Conservation (phyloP, 2,113 vertebrate genomes). For the Chaetodon auriga region DNA sequence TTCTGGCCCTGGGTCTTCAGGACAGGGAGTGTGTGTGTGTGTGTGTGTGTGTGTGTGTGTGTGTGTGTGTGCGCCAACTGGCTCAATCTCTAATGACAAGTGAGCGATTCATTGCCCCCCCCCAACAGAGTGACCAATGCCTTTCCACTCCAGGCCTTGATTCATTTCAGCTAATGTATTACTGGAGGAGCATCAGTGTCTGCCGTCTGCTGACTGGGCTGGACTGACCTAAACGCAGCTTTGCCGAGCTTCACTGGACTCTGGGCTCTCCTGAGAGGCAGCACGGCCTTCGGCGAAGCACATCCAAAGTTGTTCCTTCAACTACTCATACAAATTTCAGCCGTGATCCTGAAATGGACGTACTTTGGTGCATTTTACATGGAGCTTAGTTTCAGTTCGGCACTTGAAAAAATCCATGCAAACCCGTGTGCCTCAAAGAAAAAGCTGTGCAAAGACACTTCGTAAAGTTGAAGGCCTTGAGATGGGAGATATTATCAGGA, state of each 20-base stretch:
- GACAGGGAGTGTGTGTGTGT: conserved; percentile 20
- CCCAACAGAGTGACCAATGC: conserved; percentile 62
- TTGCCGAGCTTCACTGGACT: conserved; percentile 40
- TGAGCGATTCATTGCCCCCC: conserved; percentile 71
- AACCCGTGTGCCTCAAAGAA: not conserved
- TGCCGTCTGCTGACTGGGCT: conserved; percentile 70
- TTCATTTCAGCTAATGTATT: conserved; percentile 78
- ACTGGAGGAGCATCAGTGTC: conserved; percentile 56
- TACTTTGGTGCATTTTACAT: not conserved
- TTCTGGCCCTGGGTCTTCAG: conserved; percentile 51
- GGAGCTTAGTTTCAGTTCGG: not conserved
- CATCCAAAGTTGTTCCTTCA: not conserved
- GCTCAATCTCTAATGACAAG: conserved; percentile 70
- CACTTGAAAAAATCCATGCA: not conserved
- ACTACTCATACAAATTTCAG: not conserved
- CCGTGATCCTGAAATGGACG: not conserved
- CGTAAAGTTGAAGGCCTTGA: conserved; percentile 16
- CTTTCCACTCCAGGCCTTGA: conserved; percentile 63
- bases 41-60: conserved; percentile 4
- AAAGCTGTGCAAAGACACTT: conserved; percentile 1
- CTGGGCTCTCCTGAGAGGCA: conserved; percentile 9
- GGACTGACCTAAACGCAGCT: conserved; percentile 54
- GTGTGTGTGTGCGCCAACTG: conserved; percentile 10
- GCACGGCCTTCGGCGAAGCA: not conserved
- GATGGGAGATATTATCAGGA: conserved; percentile 1